Base-by-base conservation (phyloP, 2,888 invertebrate species). In the Amaurobius ferox region DNA sequence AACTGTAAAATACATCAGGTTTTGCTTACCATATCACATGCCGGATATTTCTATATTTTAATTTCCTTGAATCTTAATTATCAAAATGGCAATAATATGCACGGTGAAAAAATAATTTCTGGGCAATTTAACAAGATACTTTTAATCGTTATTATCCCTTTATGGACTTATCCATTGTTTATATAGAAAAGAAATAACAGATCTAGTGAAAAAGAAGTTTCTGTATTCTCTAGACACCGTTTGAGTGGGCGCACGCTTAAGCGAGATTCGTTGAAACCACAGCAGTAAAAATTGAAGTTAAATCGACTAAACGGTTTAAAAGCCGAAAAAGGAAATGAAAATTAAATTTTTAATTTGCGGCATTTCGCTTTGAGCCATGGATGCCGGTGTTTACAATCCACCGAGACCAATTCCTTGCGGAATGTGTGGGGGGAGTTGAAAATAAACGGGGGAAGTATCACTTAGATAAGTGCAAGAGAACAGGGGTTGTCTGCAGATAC, bases 321-420 rank as follows among this genome's bases (percentile, higher is more conserved):
- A 81, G 80, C 64, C 74, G 70, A 78, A 66, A 71, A 62, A 48
- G 67, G 68, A 76, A 87, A 83, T 87, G 85, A 79, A 87, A 87
- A 74, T 87, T 87, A 85, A 79, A 86, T 85, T 87, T 87, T 87
- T 87, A 85, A 79, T 81, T 85, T 85, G 67, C 62, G 72, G 62
- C 66, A 48, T 73, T 78, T 86, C 68, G 48, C 74, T 87, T 76
- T 73, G 76, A 81, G 79, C 73, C 40, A 74, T 80, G 67, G 71
- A 77, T 62, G 72, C 39, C 76, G n/a, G 32, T 83, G 81, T 78
- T 70, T 73, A 87, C 81, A 88, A 66, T 71, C 64, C 70, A 55
- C 72, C 61, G 61, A 28, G 40, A 66, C 40, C 67, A 66, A 68
- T 81, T 81, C 68, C 55, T 55, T 55, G 55, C 55, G 55, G 55